These are phyloP conservation scores for Perccottus glenii DNA, from an alignment of 2,113 vertebrate species.

Conservation along the genomic window DNA sequence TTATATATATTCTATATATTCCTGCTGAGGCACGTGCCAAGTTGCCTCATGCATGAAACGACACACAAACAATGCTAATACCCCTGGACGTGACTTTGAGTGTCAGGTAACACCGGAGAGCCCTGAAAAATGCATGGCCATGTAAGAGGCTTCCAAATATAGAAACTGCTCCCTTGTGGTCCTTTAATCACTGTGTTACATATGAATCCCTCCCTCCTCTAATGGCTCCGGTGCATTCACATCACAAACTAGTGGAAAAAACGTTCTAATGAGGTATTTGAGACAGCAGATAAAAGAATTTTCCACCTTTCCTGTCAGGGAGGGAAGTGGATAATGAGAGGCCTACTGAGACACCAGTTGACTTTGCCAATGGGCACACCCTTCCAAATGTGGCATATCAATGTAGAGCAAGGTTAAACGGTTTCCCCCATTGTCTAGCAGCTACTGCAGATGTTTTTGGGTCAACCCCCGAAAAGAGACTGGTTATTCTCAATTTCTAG, in stretches of 20 bases:
- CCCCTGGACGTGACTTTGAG: conserved; percentile 51
- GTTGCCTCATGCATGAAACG: conserved; percentile 4
- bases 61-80: conserved; percentile 38
- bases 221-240: conserved; percentile 16
- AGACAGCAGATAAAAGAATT: conserved; percentile 57
- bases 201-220: conserved; percentile 41
- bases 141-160: conserved; percentile 78
- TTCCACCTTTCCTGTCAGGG: conserved; percentile 64
- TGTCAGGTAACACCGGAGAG: conserved; percentile 72
- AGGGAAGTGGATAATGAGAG: conserved; percentile 66
- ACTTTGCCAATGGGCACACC: conserved; percentile 76
- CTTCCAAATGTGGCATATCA: conserved; percentile 57
- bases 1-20: conserved; percentile 14
- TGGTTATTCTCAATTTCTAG: conserved; percentile 38
- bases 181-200: conserved; percentile 61
- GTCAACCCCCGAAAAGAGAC: conserved; percentile 49
- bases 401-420: conserved; percentile 76
- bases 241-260: conserved; percentile 36
- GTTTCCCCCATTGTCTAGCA: conserved; percentile 55
- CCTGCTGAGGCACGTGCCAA: conserved; percentile 14
- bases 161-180: conserved; percentile 62
- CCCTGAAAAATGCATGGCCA: conserved; percentile 78
- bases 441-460: conserved; percentile 63
- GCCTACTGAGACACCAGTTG: conserved; percentile 65
- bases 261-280: conserved; percentile 42